Evolutionary conservation across 2,888 invertebrate genomes (phyloP).

Genomic region (Hypena proboscidalis): DNA sequence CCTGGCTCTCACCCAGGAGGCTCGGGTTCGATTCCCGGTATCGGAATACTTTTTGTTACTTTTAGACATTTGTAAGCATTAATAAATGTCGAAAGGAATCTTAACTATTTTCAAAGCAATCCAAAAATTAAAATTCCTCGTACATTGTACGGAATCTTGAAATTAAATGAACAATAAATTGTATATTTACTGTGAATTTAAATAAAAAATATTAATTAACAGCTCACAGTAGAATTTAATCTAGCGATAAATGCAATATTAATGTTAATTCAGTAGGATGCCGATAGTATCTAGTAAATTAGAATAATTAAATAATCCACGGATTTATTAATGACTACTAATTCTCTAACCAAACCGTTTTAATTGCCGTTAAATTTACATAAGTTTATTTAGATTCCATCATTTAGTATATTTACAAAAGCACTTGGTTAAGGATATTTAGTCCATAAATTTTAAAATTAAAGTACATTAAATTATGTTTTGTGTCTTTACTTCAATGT

Average conservation of each 20-base stretch:
- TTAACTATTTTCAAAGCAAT: too few relatives aligned
- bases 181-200: too few relatives aligned
- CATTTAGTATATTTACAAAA: slow-evolving; percentile 5
- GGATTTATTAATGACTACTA: slow-evolving; percentile 4
- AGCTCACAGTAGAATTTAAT: neutral
- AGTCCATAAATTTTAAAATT: too few relatives aligned
- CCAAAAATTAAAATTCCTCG: too few relatives aligned
- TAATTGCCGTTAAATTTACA: neutral
- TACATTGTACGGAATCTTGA: too few relatives aligned
- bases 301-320: neutral
- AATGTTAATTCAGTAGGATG: slow-evolving; percentile 13
- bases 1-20: slow-evolving; percentile 89
- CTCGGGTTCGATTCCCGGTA: slow-evolving; percentile 86
- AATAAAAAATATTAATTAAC: neutral
- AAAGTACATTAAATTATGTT: too few relatives aligned
- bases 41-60: slow-evolving; percentile 47
- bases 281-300: slow-evolving; percentile 1
- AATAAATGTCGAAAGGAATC: slow-evolving; percentile 7
- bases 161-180: too few relatives aligned
- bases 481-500: too few relatives aligned
- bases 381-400: neutral
- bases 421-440: too few relatives aligned
- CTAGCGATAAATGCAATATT: slow-evolving; percentile 10
- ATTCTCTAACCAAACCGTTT: neutral
- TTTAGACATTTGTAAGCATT: neutral